Percentiles rank a stretch among this genome's conserved stretches.
Evolutionary conservation across 2,113 vertebrate genomes (phyloP).

Genomic region (Chaetodon auriga): DNA sequence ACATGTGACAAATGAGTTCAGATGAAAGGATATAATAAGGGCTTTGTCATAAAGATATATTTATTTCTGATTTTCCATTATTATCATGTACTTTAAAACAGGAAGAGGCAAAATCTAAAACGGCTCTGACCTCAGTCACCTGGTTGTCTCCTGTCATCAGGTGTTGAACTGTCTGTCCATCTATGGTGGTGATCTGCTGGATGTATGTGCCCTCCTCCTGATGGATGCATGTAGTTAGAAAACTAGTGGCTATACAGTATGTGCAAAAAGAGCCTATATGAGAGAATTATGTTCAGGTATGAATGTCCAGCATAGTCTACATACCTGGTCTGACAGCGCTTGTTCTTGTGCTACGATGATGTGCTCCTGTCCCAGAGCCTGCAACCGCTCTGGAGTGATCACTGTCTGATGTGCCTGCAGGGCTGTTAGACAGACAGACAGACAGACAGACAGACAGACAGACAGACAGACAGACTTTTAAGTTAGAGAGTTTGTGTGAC

Average conservation of each 20-base stretch:
- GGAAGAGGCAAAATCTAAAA: background rate
- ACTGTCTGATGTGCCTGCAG: conserved; percentile 89
- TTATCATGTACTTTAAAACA: background rate
- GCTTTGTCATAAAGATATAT: background rate
- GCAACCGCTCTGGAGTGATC: conserved; percentile 88
- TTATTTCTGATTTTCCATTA: background rate
- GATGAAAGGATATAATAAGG: background rate
- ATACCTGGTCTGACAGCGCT: conserved; percentile 89
- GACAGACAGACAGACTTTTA: background rate
- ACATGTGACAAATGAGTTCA: background rate
- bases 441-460: conserved; percentile 11
- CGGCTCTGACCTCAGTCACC: conserved; percentile 80
- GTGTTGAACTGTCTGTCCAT: conserved; percentile 95
- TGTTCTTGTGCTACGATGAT: conserved; percentile 95
- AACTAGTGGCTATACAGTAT: background rate
- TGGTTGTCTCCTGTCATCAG: conserved; percentile 95
- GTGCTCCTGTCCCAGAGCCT: conserved; percentile 92
- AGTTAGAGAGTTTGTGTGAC: background rate
- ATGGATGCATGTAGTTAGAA: conserved; percentile 6
- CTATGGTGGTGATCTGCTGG: conserved; percentile 96
- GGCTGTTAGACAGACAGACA: conserved; percentile 75
- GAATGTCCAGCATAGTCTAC: background rate
- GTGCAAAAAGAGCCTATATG: background rate
- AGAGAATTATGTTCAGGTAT: background rate
- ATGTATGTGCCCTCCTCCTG: conserved; percentile 96